Percentiles rank a stretch among this genome's conserved stretches.
These are phyloP conservation scores for Tapera naevia DNA, from an alignment of 2,797 vertebrate species.

Conservation along the genomic window DNA sequence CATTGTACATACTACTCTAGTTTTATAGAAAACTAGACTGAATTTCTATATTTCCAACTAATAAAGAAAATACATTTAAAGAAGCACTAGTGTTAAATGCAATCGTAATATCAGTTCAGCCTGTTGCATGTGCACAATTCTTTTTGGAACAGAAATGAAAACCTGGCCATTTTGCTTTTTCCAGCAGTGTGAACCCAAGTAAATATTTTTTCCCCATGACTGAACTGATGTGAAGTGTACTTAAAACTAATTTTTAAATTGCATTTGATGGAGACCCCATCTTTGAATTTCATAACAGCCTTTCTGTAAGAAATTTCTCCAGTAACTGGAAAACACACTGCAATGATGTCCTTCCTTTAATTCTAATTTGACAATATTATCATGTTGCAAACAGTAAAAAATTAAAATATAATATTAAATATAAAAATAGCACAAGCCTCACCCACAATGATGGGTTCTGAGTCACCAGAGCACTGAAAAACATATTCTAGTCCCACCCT, in stretches of 20 bases:
- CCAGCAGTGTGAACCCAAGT: not conserved
- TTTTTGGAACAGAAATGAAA: not conserved
- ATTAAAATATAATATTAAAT: not conserved
- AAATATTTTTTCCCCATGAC: not conserved
- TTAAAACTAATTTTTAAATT: constrained; percentile 16
- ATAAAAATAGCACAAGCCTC: not conserved
- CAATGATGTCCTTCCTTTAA: not conserved
- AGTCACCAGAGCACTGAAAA: not conserved
- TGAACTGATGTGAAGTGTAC: not conserved
- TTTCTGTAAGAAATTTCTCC: not conserved
- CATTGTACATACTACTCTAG: not conserved
- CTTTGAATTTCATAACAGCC: not conserved
- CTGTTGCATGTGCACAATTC: not conserved
- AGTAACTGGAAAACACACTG: not conserved
- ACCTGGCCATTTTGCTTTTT: not conserved
- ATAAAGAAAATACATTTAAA: not conserved
- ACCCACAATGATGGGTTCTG: not conserved
- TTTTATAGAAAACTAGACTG: not conserved
- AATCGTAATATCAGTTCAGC: not conserved
- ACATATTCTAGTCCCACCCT: not conserved
- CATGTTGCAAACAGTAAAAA: not conserved
- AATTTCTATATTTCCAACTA: not conserved
- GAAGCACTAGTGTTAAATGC: not conserved
- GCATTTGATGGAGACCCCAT: not conserved
- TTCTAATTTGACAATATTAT: not conserved